These are phyloP conservation scores for Colossoma macropomum DNA, from an alignment of 2,113 vertebrate species.

Conservation along the genomic window DNA sequence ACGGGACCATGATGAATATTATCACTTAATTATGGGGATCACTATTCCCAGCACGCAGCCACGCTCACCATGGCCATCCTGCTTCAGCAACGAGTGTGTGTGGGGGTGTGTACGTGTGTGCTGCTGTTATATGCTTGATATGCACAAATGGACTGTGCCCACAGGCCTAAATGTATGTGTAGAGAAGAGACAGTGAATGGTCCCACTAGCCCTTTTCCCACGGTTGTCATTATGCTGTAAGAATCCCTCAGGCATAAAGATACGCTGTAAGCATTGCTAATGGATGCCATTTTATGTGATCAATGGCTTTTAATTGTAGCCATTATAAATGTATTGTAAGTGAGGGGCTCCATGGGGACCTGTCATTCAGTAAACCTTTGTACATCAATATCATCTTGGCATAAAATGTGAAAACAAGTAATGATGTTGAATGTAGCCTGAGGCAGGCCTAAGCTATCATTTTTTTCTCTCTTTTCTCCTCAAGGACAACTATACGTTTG, in stretches of 20 bases:
- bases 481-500: constrained; percentile 98
- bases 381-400: neutral
- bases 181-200: neutral
- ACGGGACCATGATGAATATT: constrained; percentile 60
- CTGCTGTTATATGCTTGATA: neutral
- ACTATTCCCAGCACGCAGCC: constrained; percentile 58
- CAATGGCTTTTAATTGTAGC: constrained; percentile 39
- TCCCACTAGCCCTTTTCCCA: constrained; percentile 19
- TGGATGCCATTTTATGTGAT: constrained; percentile 38
- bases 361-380: constrained; percentile 10
- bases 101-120: constrained; percentile 9
- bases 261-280: constrained; percentile 39
- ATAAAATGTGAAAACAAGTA: neutral
- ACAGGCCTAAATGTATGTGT: constrained; percentile 14
- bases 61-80: constrained; percentile 15
- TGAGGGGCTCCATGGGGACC: neutral
- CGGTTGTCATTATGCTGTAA: constrained; percentile 31
- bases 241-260: constrained; percentile 29
- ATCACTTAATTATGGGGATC: constrained; percentile 61
- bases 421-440: constrained; percentile 35
- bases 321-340: constrained; percentile 28
- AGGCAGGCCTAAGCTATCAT: neutral
- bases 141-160: constrained; percentile 1
- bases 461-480: constrained; percentile 34
- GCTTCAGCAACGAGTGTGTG: constrained; percentile 15